Percentiles rank a stretch among this genome's conserved stretches.
Evolutionary conservation across 1,140 invertebrate genomes (phyloP).

Genomic region (honey bee (Apis mellifera)): Amel_HAv3.1 CM009931.2:8489501-8490000

Average conservation of each 20-base stretch:
- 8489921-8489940: no score
- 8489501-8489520: conserved; percentile 64
- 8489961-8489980: no score
- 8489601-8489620: conserved; percentile 48
- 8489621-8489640: conserved; percentile 18
- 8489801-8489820: no score
- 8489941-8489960: no score
- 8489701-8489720: conserved; percentile 68
- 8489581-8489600: conserved; percentile 57
- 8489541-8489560: conserved; percentile 60
- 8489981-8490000: no score
- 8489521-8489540: conserved; percentile 29
- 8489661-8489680: conserved; percentile 57
- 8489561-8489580: conserved; percentile 64
- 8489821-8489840: no score
- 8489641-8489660: conserved; percentile 18
- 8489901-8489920: no score
- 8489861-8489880: no score
- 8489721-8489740: conserved; percentile 1
- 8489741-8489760: not conserved
- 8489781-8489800: no score
- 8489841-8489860: no score
- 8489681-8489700: conserved; percentile 58
- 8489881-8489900: no score
- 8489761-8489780: not conserved